A percentile compares a stretch with the other conserved stretches of the same genome.
Conservation (phyloP, 1,140 invertebrate genomes). For the Antheraea pernyi region DNA sequence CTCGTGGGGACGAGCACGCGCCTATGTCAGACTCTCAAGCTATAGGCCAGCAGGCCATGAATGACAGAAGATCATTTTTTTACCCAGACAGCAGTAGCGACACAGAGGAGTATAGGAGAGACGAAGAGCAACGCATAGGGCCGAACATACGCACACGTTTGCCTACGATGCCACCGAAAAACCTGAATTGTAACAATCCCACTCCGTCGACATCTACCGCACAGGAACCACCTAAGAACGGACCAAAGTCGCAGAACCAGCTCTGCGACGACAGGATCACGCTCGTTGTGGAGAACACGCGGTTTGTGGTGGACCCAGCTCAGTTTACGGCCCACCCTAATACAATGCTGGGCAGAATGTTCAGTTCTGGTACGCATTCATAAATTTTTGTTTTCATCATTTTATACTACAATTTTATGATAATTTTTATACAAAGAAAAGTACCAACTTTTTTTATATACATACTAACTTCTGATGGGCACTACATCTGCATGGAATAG, state of each 20-base stretch:
- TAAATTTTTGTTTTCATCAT: background rate
- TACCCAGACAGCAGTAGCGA: conserved; percentile 71
- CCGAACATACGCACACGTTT: conserved; percentile 41
- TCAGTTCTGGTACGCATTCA: conserved; percentile 86
- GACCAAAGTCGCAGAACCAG: conserved; percentile 54
- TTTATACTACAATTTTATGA: background rate
- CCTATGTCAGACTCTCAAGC: conserved; percentile 67
- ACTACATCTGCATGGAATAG: too few species aligned
- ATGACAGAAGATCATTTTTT: conserved; percentile 59
- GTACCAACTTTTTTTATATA: background rate
- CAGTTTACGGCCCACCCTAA: conserved; percentile 95
- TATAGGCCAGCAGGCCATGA: conserved; percentile 66
- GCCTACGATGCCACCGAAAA: conserved; percentile 50
- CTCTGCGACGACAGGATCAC: conserved; percentile 89
- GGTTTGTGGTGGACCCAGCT: conserved; percentile 94
- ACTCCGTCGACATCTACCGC: conserved; percentile 58
- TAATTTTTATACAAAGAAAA: background rate
- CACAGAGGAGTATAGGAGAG: conserved; percentile 64
- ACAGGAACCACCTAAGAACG: conserved; percentile 54
- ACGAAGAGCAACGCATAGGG: conserved; percentile 61
- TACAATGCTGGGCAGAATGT: conserved; percentile 98
- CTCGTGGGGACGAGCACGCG: conserved; percentile 52
- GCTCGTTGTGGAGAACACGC: conserved; percentile 95
- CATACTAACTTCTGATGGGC: too few species aligned
- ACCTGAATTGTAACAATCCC: conserved; percentile 43